These are phyloP conservation scores for Rhinichthys osculus DNA, from an alignment of 2,797 vertebrate genomes.

Conservation along the genomic window DNA sequence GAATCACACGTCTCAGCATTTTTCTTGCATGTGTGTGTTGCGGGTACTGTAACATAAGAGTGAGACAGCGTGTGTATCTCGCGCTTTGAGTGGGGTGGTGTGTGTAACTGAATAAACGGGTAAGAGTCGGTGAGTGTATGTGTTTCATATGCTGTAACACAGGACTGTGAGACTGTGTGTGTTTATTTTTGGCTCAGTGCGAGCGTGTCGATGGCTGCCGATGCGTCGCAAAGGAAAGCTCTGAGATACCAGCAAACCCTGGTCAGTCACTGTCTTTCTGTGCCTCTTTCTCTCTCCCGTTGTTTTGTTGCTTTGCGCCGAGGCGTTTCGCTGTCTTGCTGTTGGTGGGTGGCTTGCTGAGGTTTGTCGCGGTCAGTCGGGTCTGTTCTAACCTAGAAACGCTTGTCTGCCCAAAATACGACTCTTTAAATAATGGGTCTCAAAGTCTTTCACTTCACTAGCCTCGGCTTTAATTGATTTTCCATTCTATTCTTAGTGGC, in stretches of 20 bases:
- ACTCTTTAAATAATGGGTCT: conserved; percentile 48
- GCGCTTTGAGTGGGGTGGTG: conserved; percentile 53
- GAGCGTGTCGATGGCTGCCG: conserved; percentile 88
- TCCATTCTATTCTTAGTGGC: conserved; percentile 59
- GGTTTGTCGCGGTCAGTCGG: conserved; percentile 31
- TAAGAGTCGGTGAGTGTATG: conserved; percentile 51
- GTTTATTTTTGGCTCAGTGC: conserved; percentile 83
- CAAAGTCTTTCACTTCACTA: conserved; percentile 38
- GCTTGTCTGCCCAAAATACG: conserved; percentile 48
- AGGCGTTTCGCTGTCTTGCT: conserved; percentile 41
- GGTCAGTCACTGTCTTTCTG: conserved; percentile 49
- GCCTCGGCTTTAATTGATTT: conserved; percentile 56
- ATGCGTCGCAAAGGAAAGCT: conserved; percentile 86
- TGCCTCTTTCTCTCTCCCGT: conserved; percentile 55
- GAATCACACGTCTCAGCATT: conserved; percentile 41
- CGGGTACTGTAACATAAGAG: conserved; percentile 48
- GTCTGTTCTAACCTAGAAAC: conserved; percentile 43
- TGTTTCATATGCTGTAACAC: conserved; percentile 69
- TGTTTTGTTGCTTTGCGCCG: conserved; percentile 42
- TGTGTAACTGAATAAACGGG: conserved; percentile 41
- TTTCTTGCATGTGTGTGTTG: conserved; percentile 59
- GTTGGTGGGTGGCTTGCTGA: conserved; percentile 44
- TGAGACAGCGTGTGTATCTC: conserved; percentile 42
- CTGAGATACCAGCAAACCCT: conserved; percentile 85
- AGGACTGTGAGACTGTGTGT: conserved; percentile 81